Base-by-base conservation (phyloP, 92 coral and sea anemone genomes). In the Scolanthus callimorphus region DNA sequence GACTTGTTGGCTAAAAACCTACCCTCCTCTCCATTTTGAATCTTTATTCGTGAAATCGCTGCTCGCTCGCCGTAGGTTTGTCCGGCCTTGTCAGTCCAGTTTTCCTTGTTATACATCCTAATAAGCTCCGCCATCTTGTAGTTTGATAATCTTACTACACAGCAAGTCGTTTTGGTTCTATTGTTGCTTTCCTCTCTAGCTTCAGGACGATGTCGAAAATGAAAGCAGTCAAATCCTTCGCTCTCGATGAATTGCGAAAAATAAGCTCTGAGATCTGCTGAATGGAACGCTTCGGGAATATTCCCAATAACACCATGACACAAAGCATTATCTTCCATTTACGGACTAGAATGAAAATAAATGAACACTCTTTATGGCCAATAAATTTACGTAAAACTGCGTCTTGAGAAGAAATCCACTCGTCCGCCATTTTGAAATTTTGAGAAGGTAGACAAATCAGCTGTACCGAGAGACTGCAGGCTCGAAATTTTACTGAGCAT, bases 201-300 rank as follows among this genome's bases (percentile, higher is more conserved):
- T 57, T 94, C 99, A 8, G 99, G 97, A 37, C 99, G 79, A 70
- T 94, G 99, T 11, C 99, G 94, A 56, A 84, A 94, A 57, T 94
- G 99, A 59, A 94, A 94, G 55, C 99, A 89, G 19, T 52, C 31
- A 38, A 94, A 92, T 20, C 96, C 96, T 23, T 71, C 75, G 24
- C 30, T 49, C 22, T 80, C 73, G 41, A 85, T 74, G 54, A 85
- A 94, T 46, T 94, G 88, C 8, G 99, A 84, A 55, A 94, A 94
- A 76, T 80, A 89, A 25, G 88, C 79, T 12, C 99, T 91, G 57
- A 94, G 85, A 70, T 94, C 99, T 22, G 89, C 89, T 11, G 99
- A 94, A 67, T 65, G 99, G 70, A 88, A 77, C 46, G 84, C 86
- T 20, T 80, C 51, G 10, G 96, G 99, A 24, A 94, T 94, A 50